Evolutionary conservation across 2,888 invertebrate genomes (phyloP), one percentile per base, ranked within the genome.

Genomic region (Perizoma flavofasciatum): DNA sequence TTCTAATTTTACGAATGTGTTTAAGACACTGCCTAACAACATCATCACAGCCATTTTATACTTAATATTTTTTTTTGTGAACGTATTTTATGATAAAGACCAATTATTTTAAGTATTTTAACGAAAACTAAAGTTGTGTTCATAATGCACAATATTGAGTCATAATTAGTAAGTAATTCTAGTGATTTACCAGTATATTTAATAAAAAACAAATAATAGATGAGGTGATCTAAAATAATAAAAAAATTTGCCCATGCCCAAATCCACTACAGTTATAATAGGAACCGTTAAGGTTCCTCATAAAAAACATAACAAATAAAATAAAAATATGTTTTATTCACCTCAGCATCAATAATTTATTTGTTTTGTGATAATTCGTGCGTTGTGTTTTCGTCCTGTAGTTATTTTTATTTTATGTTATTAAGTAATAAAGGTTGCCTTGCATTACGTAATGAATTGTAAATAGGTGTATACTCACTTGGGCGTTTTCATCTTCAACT

Each of bases 341-440:
- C 48, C 56, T 60, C 55, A 22, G 10, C 53, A 47, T 44, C 8
- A 51, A 45, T 63, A 58, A 56, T 58, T 51, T 56, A 58, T 73
- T 37, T 55, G 35, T 55, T 75, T 81, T 88, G 89, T 89, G 88
- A 89, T 89, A 88, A 80, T 79, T 77, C 69, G 73, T 76, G 68
- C 68, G 72, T 75, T 75, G 65, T 79, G 73, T 81, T 22, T 22
- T 82, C 81, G 83, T 87, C 83, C 82, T 53, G 45, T 59, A 53
- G 44, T 58, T 65, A 61, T 67, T 61, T 67, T 63, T 72, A 66
- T 58, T 22, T 46, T 43, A 33, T 49, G 34, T 45, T 11, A 48
- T 43, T 57, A 57, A 50, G 43, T 56, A 52, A 64, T 66, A 73
- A 81, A 78, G 92, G 91, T 91, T 86, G 89, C 90, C 91, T 91